phyloP scores from a whole-genome alignment of 2,888 invertebrate species.

The Tricholauxania praeusta region DNA sequence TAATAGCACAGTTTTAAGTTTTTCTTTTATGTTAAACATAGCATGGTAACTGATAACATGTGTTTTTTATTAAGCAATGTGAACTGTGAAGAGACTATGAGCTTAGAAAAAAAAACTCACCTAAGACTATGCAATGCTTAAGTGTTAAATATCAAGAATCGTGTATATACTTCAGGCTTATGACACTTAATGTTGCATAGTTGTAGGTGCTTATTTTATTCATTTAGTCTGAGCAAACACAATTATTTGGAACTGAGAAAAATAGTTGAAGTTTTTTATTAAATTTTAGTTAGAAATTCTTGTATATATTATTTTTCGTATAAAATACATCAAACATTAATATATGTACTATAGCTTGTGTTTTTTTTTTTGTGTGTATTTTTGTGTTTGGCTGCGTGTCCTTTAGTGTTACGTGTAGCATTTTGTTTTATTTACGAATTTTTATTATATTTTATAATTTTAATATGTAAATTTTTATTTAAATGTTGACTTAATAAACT shows the following conservation, averaged over 20 bases:
- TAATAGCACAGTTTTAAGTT: conserved; percentile 62
- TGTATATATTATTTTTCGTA: conserved; percentile 38
- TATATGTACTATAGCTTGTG: not conserved
- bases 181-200: too few species aligned
- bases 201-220: too few species aligned
- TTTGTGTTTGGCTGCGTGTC: not conserved
- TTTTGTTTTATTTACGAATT: conserved; percentile 28
- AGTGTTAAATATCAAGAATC: too few species aligned
- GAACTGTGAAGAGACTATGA: too few species aligned
- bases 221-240: too few species aligned
- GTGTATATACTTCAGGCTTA: too few species aligned
- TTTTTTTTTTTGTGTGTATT: not conserved
- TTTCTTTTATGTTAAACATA: too few species aligned
- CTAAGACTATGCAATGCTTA: too few species aligned
- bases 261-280: not conserved
- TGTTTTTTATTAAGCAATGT: too few species aligned
- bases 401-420: conserved; percentile 7
- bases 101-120: too few species aligned
- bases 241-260: not conserved
- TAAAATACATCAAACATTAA: conserved; percentile 50
- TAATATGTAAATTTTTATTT: conserved; percentile 41
- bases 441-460: conserved; percentile 31
- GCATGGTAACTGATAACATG: too few species aligned
- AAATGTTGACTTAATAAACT: conserved; percentile 60
- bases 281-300: not conserved